Conservation (phyloP, 2,797 vertebrate genomes). For the Syngnathus rostellatus region DNA sequence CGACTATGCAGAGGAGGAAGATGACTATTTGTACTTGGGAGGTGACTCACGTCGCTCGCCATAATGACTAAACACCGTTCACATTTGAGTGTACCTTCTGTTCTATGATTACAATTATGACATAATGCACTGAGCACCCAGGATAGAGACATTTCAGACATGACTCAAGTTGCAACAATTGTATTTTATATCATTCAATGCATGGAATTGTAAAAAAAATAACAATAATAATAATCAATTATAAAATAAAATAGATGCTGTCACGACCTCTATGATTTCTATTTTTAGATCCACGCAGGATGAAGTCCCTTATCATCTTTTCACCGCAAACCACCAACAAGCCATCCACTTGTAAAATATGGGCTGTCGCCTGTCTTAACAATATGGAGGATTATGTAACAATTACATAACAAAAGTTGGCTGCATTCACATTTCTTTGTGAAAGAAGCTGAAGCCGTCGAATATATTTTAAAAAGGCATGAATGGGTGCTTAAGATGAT, state of each 20-base stretch:
- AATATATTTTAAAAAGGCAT: background rate
- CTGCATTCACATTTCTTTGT: background rate
- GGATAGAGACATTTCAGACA: background rate
- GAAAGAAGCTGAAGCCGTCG: background rate
- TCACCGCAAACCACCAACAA: background rate
- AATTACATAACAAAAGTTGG: constrained; percentile 3
- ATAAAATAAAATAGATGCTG: background rate
- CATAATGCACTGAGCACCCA: background rate
- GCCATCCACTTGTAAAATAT: constrained; percentile 3
- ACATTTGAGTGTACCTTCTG: background rate
- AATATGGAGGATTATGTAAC: constrained; percentile 5
- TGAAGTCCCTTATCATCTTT: background rate
- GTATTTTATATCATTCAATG: too few relatives aligned
- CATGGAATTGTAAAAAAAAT: too few relatives aligned
- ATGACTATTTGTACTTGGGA: background rate
- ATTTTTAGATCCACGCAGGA: background rate
- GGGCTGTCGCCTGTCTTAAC: constrained; percentile 1
- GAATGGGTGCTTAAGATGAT: background rate
- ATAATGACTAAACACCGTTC: background rate
- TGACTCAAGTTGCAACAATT: background rate
- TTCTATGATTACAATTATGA: background rate
- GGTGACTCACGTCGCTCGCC: background rate
- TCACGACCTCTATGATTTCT: background rate
- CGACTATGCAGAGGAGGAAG: background rate
- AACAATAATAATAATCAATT: too few relatives aligned